A percentile compares a stretch with the other conserved stretches of the same genome.
phyloP scores from a whole-genome alignment of 2,888 invertebrate species.

The Habrosyne pyritoides region DNA sequence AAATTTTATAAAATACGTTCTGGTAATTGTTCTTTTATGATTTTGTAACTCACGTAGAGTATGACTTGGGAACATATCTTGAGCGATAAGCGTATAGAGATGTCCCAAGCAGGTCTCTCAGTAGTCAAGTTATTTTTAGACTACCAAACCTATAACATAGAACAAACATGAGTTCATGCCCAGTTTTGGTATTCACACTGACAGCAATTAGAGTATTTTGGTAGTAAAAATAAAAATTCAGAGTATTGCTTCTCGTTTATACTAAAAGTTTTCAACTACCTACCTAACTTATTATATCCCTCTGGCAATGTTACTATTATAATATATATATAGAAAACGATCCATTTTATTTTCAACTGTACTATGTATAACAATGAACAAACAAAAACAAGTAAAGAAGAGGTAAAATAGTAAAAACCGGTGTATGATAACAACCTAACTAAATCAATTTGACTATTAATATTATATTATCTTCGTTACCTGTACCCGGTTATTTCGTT shows the following conservation, averaged over 20 bases:
- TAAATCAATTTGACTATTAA: conserved; percentile 56
- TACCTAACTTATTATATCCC: conserved; percentile 77
- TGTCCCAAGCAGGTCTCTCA: neutral
- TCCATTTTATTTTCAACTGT: conserved; percentile 39
- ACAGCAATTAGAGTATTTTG: conserved; percentile 71
- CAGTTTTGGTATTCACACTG: conserved; percentile 56
- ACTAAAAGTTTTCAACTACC: conserved; percentile 80
- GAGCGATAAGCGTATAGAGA: no score
- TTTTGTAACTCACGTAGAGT: no score
- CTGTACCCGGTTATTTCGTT: conserved; percentile 66
- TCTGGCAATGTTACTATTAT: conserved; percentile 70
- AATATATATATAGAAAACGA: conserved; percentile 39
- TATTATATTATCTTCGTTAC: conserved; percentile 49
- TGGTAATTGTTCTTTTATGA: no score
- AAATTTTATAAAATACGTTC: neutral
- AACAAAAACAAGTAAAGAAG: conserved; percentile 42
- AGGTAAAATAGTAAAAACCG: conserved; percentile 45
- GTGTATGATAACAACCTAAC: conserved; percentile 55
- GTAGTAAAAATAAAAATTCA: conserved; percentile 77
- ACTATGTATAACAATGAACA: conserved; percentile 49
- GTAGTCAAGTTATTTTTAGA: neutral
- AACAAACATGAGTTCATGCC: conserved; percentile 22
- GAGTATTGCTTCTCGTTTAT: conserved; percentile 83
- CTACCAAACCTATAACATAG: conserved; percentile 6
- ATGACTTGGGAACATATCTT: no score